phyloP scores from a whole-genome alignment of 2,888 invertebrate species.

The Mesoligia furuncula region DNA sequence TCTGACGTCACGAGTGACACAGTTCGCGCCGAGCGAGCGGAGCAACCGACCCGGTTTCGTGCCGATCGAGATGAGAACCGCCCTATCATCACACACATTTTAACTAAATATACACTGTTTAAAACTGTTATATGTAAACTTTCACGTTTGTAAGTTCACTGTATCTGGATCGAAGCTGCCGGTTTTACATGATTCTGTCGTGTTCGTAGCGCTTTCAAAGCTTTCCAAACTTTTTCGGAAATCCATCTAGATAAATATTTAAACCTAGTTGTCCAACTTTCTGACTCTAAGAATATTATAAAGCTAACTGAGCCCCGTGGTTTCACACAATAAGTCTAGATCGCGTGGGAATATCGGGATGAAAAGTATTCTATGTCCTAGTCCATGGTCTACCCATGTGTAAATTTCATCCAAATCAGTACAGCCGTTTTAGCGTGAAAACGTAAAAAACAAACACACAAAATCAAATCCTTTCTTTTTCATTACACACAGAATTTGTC shows the following conservation, averaged over 20 bases:
- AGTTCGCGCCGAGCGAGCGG: conserved; percentile 68
- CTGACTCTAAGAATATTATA: not conserved
- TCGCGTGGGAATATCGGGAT: not conserved
- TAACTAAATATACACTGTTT: conserved; percentile 67
- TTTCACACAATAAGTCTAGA: not conserved
- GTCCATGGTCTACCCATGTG: not conserved
- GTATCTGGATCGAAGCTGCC: conserved; percentile 29
- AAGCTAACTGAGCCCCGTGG: not conserved
- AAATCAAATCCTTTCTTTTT: not conserved
- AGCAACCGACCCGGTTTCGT: conserved; percentile 73
- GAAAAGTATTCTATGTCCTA: not conserved
- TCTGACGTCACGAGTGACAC: conserved; percentile 80
- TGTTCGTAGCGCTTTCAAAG: not conserved
- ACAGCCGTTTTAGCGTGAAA: not conserved
- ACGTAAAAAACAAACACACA: not conserved
- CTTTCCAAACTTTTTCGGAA: not conserved
- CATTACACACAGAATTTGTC: not conserved
- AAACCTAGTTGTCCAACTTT: not conserved
- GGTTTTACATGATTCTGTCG: conserved; percentile 5
- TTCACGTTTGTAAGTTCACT: conserved; percentile 36
- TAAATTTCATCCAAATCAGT: not conserved
- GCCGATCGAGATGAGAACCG: conserved; percentile 66
- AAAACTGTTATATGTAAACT: conserved; percentile 59
- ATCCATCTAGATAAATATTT: not conserved
- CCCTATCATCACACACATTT: conserved; percentile 65